These are phyloP conservation scores for Iguana delicatissima DNA, from an alignment of 2,797 vertebrate genomes.

Conservation along the genomic window DNA sequence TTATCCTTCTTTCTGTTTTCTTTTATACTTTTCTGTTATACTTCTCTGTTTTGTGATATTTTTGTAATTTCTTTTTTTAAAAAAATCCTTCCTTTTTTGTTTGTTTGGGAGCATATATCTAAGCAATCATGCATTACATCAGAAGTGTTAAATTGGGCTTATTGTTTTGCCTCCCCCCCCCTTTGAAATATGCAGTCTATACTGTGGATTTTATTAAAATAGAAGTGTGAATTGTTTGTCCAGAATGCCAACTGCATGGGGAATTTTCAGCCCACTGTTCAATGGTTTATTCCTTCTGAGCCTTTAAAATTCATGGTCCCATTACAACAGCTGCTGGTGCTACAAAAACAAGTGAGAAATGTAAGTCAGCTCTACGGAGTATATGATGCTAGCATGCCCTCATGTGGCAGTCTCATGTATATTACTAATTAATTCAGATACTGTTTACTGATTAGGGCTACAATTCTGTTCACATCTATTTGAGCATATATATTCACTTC, in stretches of 20 bases:
- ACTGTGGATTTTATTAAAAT: not conserved
- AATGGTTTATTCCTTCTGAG: not conserved
- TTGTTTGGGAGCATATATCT: too few species aligned
- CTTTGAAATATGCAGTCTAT: not conserved
- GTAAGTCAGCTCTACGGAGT: not conserved
- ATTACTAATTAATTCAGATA: not conserved
- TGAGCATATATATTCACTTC: not conserved
- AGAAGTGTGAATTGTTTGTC: not conserved
- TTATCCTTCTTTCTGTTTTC: too few species aligned
- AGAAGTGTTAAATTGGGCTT: not conserved
- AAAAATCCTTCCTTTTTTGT: not conserved
- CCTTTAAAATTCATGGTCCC: slow-evolving; percentile 9
- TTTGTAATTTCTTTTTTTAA: not conserved
- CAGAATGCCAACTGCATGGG: not conserved
- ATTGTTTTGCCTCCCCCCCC: too few species aligned
- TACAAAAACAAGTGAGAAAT: slow-evolving; percentile 12
- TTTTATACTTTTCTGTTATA: too few species aligned
- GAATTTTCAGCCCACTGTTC: not conserved
- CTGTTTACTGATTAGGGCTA: not conserved
- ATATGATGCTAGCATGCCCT: slow-evolving; percentile 62
- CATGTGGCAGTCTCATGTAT: slow-evolving; percentile 54
- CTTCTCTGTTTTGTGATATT: too few species aligned
- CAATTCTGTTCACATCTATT: not conserved
- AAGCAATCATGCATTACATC: too few species aligned
- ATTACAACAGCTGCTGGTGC: not conserved